These are phyloP conservation scores for Mantis religiosa DNA, from an alignment of 2,888 invertebrate species.

Conservation along the genomic window DNA sequence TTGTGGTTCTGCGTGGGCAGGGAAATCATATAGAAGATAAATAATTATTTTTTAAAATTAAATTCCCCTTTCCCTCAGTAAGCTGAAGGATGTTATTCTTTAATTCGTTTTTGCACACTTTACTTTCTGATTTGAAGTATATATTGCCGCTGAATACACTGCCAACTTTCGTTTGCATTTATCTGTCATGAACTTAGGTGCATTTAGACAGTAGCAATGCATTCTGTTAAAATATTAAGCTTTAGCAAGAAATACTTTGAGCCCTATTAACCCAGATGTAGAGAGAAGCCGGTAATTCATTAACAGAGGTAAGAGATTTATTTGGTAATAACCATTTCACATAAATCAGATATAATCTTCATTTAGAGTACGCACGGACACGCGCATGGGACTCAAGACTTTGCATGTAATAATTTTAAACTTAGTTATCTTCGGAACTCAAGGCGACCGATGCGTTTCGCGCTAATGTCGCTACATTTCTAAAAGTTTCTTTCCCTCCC, in stretches of 20 bases:
- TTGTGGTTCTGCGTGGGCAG: too few relatives aligned
- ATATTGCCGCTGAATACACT: too few relatives aligned
- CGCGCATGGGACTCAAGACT: not conserved
- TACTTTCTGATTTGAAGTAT: too few relatives aligned
- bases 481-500: not conserved
- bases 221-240: not conserved
- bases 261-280: not conserved
- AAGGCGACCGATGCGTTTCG: not conserved
- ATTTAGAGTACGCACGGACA: not conserved
- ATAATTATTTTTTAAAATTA: too few relatives aligned
- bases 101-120: too few relatives aligned
- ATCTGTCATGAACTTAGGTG: not conserved
- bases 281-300: not conserved
- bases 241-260: not conserved
- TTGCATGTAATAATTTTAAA: not conserved
- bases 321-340: not conserved
- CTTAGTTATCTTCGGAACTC: not conserved
- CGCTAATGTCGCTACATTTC: not conserved
- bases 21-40: too few relatives aligned
- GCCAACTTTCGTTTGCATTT: not conserved
- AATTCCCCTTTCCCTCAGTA: too few relatives aligned
- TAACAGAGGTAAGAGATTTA: not conserved
- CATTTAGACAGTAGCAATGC: not conserved
- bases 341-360: not conserved
- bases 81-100: too few relatives aligned